Evolutionary conservation across 2,797 vertebrate species (phyloP), one percentile per base, ranked within the genome.

Genomic region (Lophotriccus pileatus): DNA sequence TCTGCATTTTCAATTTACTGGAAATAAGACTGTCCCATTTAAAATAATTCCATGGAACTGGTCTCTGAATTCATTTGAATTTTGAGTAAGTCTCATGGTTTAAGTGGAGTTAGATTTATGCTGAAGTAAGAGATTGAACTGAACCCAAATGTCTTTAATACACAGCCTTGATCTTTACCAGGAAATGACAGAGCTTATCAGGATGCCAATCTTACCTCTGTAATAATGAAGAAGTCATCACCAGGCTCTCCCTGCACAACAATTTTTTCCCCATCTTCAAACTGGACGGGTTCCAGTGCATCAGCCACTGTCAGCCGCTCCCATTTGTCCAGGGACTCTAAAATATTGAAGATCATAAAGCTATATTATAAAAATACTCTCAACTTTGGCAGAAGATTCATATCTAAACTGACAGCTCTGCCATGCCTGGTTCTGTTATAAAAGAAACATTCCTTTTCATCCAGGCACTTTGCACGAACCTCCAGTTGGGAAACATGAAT

Each of bases 201-300:
- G 34, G 19, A 50, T 39, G 74, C 17, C 27, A 53, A 23, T 58
- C 95, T 93, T 96, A 98, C 98, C 98, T 98, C 98, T 3, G 98
- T 98, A 97, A 98, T 98, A 96, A 98, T 98, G 96, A 98, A 98
- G 96, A 98, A 98, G 80, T 98, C 98, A 6, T 98, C 98, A 25
- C 98, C 98, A 0, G 98, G 98, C 68, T 98, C 97, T 56, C 98
- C 98, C 81, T 98, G 98, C n/a, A 98, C 98, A 56, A 98, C 98
- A 4, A 98, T 98, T 87, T 98, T 98, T 96, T 98, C 98, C 86
- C 98, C 98, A 2, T 98, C 98, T 93, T 98, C 98, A 97, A 98
- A 98, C 89, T 98, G 98, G 78, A 98, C 98, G 2, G 98, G 98
- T 81, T 98, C 98, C 84, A 98, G 95, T 1, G 98, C 98, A 28